Percentiles rank a stretch among this genome's conserved stretches.
Evolutionary conservation across 2,113 vertebrate species (phyloP).

Genomic region (Lucifuga dentata): DNA sequence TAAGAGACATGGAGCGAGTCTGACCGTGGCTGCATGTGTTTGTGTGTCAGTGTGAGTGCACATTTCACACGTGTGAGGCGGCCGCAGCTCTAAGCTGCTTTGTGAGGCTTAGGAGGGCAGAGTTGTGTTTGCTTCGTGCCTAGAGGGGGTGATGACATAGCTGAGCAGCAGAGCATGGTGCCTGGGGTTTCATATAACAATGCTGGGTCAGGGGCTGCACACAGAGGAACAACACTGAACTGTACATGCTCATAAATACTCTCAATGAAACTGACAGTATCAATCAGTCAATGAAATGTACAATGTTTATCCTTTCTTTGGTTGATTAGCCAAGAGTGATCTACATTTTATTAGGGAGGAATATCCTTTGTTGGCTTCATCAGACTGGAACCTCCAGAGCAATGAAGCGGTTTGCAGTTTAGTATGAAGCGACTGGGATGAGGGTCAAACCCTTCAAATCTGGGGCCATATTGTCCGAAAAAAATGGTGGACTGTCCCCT

Average conservation of each 20-base stretch:
- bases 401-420: no score
- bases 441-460: no score
- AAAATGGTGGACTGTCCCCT: no score
- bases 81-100: constrained; percentile 77
- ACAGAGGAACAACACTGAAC: constrained; percentile 44
- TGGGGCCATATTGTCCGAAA: no score
- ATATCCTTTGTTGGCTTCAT: constrained; percentile 15
- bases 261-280: constrained; percentile 13
- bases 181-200: constrained; percentile 70
- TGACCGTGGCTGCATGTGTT: constrained; percentile 44
- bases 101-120: constrained; percentile 73
- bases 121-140: constrained; percentile 62
- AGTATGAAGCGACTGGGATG: no score
- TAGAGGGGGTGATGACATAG: constrained; percentile 68
- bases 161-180: constrained; percentile 66
- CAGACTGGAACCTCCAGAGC: no score
- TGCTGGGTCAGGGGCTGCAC: constrained; percentile 58
- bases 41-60: constrained; percentile 67
- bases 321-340: constrained; percentile 2
- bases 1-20: constrained; percentile 20
- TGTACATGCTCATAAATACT: constrained; percentile 47
- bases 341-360: constrained; percentile 6
- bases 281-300: constrained; percentile 33
- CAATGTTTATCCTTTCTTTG: constrained; percentile 16
- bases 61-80: constrained; percentile 79